A percentile compares a stretch with the other conserved stretches of the same genome.
Conservation (phyloP, 2,797 vertebrate species). For the Acipenser oxyrinchus region DNA sequence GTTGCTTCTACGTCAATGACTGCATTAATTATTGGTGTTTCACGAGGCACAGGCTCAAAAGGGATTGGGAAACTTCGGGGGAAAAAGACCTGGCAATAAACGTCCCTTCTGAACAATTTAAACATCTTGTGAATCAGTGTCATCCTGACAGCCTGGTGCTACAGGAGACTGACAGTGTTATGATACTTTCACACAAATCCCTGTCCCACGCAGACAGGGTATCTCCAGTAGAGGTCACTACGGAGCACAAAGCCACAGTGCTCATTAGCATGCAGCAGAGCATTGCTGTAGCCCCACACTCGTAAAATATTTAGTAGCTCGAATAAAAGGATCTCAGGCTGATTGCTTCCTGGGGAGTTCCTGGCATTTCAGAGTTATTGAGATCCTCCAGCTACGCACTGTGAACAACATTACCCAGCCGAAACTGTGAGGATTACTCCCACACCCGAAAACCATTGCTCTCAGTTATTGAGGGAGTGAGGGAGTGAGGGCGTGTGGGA, state of each 20-base stretch:
- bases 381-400: slow-evolving; percentile 12
- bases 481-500: background rate
- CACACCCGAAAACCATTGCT: background rate
- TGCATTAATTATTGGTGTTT: no score
- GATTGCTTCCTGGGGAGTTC: slow-evolving; percentile 20
- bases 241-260: slow-evolving; percentile 13
- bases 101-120: no score
- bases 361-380: slow-evolving; percentile 24
- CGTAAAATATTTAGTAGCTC: slow-evolving; percentile 16
- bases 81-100: no score
- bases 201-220: no score
- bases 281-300: slow-evolving; percentile 3
- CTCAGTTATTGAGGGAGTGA: slow-evolving; percentile 2
- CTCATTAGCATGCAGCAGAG: slow-evolving; percentile 27
- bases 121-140: no score
- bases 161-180: no score
- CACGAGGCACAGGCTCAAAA: no score
- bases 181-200: no score
- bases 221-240: slow-evolving; percentile 27
- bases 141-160: no score
- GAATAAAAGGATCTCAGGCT: background rate
- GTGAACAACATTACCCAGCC: background rate
- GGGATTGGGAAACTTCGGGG: no score
- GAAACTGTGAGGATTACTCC: background rate
- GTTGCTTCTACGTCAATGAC: no score